These are phyloP conservation scores for Teleopsis dalmanni DNA, from an alignment of 1,140 invertebrate genomes.

Conservation along the genomic window DNA sequence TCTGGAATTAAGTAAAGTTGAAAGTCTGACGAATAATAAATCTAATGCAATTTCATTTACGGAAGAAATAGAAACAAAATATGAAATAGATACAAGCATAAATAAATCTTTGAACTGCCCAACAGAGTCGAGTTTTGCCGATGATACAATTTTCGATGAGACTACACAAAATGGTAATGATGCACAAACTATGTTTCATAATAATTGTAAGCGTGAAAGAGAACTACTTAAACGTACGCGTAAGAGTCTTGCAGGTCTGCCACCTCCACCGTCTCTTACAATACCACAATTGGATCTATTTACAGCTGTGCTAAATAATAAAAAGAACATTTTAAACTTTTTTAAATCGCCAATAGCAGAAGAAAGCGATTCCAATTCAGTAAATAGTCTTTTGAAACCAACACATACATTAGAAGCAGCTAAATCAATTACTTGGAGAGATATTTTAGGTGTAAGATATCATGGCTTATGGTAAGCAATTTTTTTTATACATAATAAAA, in stretches of 20 bases:
- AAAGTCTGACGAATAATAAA: background rate
- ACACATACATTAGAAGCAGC: constrained; percentile 36
- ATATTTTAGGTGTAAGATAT: constrained; percentile 46
- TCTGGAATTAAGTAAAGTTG: background rate
- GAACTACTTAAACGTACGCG: constrained; percentile 34
- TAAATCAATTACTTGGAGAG: constrained; percentile 44
- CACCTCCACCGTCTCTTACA: constrained; percentile 57
- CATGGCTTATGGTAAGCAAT: constrained; percentile 50
- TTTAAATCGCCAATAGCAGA: background rate
- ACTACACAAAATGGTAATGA: constrained; percentile 12
- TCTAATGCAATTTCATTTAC: background rate
- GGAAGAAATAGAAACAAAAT: background rate
- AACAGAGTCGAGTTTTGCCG: constrained; percentile 34
- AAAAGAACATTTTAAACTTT: constrained; percentile 41
- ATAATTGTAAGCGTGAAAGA: constrained; percentile 31
- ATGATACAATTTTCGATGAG: constrained; percentile 27
- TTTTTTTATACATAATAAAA: background rate
- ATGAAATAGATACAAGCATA: constrained; percentile 14
- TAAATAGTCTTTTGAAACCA: constrained; percentile 24
- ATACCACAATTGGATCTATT: constrained; percentile 46
- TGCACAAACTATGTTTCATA: constrained; percentile 23
- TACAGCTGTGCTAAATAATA: constrained; percentile 46
- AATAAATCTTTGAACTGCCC: constrained; percentile 22
- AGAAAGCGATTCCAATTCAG: background rate
- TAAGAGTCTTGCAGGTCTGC: constrained; percentile 47